Percentiles rank a stretch among this genome's conserved stretches.
Evolutionary conservation across 2,888 invertebrate species (phyloP).

Genomic region (Drosophila silvestris): DNA sequence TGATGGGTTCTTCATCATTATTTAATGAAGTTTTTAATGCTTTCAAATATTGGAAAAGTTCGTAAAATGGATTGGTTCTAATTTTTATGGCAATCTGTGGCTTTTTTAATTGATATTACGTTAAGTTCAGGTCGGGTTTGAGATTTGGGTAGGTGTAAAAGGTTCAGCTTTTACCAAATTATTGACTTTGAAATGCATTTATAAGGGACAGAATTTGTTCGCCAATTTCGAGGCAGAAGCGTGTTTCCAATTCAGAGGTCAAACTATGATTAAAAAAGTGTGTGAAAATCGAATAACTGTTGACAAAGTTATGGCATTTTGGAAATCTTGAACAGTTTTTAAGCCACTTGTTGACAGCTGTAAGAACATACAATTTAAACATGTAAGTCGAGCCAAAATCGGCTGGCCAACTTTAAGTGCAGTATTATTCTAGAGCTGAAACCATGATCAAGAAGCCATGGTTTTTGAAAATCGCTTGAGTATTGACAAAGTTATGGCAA

Average conservation of each 20-base stretch:
- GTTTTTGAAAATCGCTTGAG: not conserved
- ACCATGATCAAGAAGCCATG: not conserved
- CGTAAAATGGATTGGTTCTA: not conserved
- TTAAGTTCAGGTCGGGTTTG: not conserved
- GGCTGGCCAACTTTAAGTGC: not conserved
- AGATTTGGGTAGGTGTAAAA: not conserved
- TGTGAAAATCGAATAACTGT: no score
- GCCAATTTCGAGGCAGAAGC: not conserved
- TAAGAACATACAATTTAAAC: not conserved
- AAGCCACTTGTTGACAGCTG: no score
- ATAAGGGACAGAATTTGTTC: rapidly evolving
- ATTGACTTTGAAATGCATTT: not conserved
- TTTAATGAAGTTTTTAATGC: constrained; percentile 42
- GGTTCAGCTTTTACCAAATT: not conserved
- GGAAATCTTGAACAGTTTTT: no score
- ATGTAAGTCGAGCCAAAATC: not conserved
- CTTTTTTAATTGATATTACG: constrained; percentile 15
- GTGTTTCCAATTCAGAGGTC: not conserved
- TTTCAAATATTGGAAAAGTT: constrained; percentile 24
- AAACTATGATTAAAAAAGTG: not conserved
- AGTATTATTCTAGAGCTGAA: not conserved
- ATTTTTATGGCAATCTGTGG: not conserved
- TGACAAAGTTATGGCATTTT: no score
- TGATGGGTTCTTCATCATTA: constrained; percentile 31
- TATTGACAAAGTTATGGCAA: not conserved